Conservation (phyloP, 2,797 vertebrate species). For the Eutrigla gurnardus region DNA sequence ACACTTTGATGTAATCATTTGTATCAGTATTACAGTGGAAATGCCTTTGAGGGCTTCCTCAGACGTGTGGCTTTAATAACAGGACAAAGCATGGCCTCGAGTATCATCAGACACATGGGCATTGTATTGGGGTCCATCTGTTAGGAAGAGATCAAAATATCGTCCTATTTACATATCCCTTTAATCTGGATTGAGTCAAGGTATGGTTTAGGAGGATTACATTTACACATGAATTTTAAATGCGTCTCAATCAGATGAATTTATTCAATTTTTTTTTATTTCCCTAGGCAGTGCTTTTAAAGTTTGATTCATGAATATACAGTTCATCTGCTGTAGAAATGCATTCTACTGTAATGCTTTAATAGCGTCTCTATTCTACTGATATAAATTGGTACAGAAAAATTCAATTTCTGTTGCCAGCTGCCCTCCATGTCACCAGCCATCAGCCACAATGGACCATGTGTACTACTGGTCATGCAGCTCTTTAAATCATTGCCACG, state of each 20-base stretch:
- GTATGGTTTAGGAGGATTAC: slow-evolving; percentile 8
- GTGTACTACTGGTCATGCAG: not conserved
- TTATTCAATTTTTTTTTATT: not conserved
- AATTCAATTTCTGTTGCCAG: not conserved
- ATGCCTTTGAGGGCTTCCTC: slow-evolving; percentile 39
- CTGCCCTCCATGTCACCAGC: not conserved
- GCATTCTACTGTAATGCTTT: not conserved
- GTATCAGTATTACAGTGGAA: slow-evolving; percentile 19
- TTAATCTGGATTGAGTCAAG: slow-evolving; percentile 6
- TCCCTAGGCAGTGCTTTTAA: not conserved
- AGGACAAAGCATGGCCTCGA: slow-evolving; percentile 46
- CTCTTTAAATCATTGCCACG: not conserved
- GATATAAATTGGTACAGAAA: not conserved
- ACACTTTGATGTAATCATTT: slow-evolving; percentile 51
- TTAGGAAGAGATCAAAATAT: slow-evolving; percentile 20
- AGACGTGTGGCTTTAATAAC: slow-evolving; percentile 61
- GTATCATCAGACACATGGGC: slow-evolving; percentile 39
- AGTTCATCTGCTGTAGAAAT: not conserved
- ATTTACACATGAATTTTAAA: not conserved
- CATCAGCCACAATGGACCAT: not conserved
- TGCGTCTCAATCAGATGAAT: not conserved
- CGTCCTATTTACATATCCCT: not conserved
- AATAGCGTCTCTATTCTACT: not conserved
- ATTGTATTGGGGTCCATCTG: slow-evolving; percentile 48
- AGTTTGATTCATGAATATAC: not conserved